A percentile compares a stretch with the other conserved stretches of the same genome.
phyloP scores from a whole-genome alignment of 64 coral and sea anemone genomes.

The Anthopleura sola region DNA sequence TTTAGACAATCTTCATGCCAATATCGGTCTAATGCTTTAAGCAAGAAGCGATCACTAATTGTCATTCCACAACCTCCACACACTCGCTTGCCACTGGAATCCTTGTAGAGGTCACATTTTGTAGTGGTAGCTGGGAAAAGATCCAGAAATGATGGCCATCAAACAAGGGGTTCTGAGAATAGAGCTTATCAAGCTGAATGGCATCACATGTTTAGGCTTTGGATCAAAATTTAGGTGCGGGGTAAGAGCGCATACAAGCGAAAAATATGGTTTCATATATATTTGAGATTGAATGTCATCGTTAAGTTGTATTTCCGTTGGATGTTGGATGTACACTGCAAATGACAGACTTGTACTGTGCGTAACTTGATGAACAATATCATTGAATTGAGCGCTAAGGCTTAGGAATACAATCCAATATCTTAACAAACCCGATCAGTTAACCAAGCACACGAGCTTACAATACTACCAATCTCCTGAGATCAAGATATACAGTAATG shows the following conservation, averaged over 20 bases:
- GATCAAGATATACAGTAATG: neutral
- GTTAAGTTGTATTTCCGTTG: no score
- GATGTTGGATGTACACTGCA: no score
- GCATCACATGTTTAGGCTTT: no score
- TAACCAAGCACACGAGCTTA: neutral
- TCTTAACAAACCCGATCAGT: neutral
- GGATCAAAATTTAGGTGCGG: no score
- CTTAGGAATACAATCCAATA: neutral
- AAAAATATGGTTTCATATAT: no score
- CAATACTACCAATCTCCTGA: neutral
- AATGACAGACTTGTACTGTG: no score
- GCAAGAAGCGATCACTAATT: slow-evolving; percentile 92
- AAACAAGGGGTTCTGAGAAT: neutral
- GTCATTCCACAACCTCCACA: slow-evolving; percentile 77
- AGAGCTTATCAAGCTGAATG: neutral
- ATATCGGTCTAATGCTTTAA: slow-evolving; percentile 85
- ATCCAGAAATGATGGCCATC: neutral
- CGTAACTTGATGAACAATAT: no score
- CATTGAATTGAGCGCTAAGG: neutral
- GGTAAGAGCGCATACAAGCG: no score
- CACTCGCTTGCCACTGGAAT: slow-evolving; percentile 56
- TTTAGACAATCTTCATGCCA: slow-evolving; percentile 99
- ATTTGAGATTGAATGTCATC: no score
- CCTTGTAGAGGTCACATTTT: slow-evolving; percentile 72
- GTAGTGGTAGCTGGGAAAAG: slow-evolving; percentile 37